Evolutionary conservation across 2,113 vertebrate genomes (phyloP).

Genomic region (Lutjanus erythropterus): DNA sequence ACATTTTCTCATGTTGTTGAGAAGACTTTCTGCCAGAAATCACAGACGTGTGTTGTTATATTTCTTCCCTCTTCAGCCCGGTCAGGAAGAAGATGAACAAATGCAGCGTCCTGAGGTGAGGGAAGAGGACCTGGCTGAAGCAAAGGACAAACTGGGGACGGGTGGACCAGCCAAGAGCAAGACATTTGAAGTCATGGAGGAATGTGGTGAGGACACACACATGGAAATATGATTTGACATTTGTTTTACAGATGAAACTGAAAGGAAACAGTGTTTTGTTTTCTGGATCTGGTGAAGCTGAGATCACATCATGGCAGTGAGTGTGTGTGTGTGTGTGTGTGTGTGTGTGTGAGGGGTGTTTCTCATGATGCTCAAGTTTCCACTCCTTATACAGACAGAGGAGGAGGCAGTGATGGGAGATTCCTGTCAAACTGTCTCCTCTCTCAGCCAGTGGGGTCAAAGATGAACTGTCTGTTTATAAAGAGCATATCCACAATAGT

Average conservation of each 20-base stretch:
- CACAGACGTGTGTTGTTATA: not conserved
- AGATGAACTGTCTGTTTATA: slow-evolving; percentile 14
- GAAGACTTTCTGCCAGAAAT: not conserved
- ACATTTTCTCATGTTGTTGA: not conserved
- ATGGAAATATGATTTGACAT: not conserved
- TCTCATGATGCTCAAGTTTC: slow-evolving; percentile 73
- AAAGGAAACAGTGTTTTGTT: not conserved
- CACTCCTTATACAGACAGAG: slow-evolving; percentile 82
- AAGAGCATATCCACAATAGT: not conserved
- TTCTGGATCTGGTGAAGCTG: slow-evolving; percentile 17
- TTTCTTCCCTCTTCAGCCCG: slow-evolving; percentile 49
- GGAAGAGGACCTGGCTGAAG: slow-evolving; percentile 91
- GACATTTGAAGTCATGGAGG: slow-evolving; percentile 94
- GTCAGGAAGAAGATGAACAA: slow-evolving; percentile 81
- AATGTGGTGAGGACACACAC: slow-evolving; percentile 88
- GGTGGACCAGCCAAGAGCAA: slow-evolving; percentile 91
- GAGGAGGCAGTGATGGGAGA: slow-evolving; percentile 23
- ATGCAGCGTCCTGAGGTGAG: slow-evolving; percentile 91
- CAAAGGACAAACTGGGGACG: slow-evolving; percentile 85
- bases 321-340: slow-evolving; percentile 27
- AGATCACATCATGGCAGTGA: slow-evolving; percentile 8
- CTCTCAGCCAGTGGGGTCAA: not conserved
- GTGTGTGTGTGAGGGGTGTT: slow-evolving; percentile 37
- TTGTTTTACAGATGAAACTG: not conserved
- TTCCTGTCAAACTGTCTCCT: slow-evolving; percentile 31